Percentiles rank a stretch among this genome's conserved stretches.
Evolutionary conservation across 1,140 invertebrate genomes (phyloP).

Genomic region (Pogonognathellus flavescens): DNA sequence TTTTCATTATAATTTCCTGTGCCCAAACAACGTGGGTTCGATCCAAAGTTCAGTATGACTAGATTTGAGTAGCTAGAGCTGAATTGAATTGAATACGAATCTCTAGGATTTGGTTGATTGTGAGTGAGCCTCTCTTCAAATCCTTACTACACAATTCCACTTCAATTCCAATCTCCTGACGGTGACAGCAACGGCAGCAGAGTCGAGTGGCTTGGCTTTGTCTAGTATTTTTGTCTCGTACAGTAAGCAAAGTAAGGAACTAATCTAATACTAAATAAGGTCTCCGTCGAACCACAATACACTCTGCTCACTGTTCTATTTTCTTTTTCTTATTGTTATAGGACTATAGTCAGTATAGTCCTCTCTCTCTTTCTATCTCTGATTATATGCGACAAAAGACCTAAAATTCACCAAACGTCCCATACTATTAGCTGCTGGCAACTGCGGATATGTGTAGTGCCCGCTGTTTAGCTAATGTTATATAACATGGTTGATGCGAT

Average conservation of each 20-base stretch:
- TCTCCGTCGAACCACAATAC: background rate
- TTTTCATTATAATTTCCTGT: slow-evolving; percentile 22
- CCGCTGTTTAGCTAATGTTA: background rate
- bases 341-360: no score
- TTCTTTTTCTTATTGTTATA: background rate
- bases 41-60: slow-evolving; percentile 1
- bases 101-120: slow-evolving; percentile 44
- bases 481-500: slow-evolving; percentile 31
- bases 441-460: background rate
- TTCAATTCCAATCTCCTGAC: slow-evolving; percentile 48
- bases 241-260: slow-evolving; percentile 7
- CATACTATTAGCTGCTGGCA: background rate
- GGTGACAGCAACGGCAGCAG: slow-evolving; percentile 30
- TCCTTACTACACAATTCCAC: slow-evolving; percentile 44
- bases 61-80: background rate
- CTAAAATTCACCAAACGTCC: background rate
- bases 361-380: no score
- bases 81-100: slow-evolving; percentile 38
- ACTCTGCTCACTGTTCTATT: background rate
- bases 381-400: background rate
- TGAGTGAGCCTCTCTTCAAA: slow-evolving; percentile 43
- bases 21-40: background rate
- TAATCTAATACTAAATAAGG: background rate
- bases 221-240: background rate
- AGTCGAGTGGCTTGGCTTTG: slow-evolving; percentile 16